phyloP scores from a whole-genome alignment of 2,113 vertebrate species.

The Pluvialis apricaria region DNA sequence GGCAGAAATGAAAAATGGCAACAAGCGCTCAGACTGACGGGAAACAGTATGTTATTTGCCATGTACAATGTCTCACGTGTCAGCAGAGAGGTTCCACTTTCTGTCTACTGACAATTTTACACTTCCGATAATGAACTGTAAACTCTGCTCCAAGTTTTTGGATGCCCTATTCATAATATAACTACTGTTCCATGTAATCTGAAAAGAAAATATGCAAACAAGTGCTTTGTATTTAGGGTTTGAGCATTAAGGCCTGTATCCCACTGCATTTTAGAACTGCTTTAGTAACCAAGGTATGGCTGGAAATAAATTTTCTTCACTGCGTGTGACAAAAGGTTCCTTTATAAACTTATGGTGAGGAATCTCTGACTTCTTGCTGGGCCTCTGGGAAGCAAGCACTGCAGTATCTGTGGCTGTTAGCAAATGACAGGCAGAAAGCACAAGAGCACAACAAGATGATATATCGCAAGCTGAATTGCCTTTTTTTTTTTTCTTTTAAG shows the following conservation, averaged over 20 bases:
- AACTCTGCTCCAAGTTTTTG: background rate
- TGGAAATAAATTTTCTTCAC: background rate
- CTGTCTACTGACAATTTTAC: background rate
- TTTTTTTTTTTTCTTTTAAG: background rate
- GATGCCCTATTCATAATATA: background rate
- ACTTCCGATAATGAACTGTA: background rate
- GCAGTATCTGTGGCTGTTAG: background rate
- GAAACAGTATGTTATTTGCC: background rate
- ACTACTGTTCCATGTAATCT: background rate
- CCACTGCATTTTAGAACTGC: background rate
- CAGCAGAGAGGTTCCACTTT: background rate
- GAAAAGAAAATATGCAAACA: background rate
- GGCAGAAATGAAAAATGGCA: background rate
- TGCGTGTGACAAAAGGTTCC: background rate
- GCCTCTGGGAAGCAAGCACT: background rate
- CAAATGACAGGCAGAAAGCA: background rate
- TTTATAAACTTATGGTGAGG: background rate
- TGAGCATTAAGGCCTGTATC: background rate
- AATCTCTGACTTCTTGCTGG: background rate
- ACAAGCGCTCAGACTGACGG: background rate
- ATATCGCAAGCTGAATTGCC: background rate
- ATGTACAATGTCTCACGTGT: background rate
- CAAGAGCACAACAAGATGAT: background rate
- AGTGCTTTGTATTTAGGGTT: background rate
- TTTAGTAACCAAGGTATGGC: background rate